Conservation (phyloP, 2,888 invertebrate genomes). For the Hoplodrina blanda region DNA sequence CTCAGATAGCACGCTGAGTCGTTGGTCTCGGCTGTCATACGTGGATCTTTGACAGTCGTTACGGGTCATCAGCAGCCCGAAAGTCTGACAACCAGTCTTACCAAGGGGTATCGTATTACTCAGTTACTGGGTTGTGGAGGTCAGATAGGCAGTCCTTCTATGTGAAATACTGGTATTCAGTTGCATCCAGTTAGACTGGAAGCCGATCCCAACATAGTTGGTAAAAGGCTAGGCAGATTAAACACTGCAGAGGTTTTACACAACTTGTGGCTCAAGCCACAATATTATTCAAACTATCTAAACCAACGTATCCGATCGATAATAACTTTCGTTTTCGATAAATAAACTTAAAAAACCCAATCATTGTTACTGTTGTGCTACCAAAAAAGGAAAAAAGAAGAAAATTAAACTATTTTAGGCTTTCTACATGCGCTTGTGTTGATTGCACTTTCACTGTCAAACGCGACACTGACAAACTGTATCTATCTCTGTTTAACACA, state of each 20-base stretch:
- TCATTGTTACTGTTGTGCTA: conserved; percentile 68
- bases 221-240: no score
- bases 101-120: no score
- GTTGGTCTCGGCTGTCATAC: no score
- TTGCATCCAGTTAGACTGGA: no score
- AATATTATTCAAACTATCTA: conserved; percentile 36
- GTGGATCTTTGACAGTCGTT: no score
- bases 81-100: no score
- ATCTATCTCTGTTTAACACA: conserved; percentile 52
- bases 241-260: not conserved
- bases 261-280: conserved; percentile 13
- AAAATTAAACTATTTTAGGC: conserved; percentile 66
- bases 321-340: conserved; percentile 79
- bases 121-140: no score
- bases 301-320: conserved; percentile 57
- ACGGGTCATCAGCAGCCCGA: no score
- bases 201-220: no score
- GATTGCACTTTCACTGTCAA: conserved; percentile 74
- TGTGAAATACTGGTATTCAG: no score
- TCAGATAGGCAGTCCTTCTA: no score
- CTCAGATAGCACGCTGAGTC: no score
- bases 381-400: conserved; percentile 65
- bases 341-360: conserved; percentile 65
- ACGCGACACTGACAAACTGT: conserved; percentile 35
- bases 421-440: conserved; percentile 69